Conservation (phyloP, 2,888 invertebrate genomes). For the Ceramica pisi region DNA sequence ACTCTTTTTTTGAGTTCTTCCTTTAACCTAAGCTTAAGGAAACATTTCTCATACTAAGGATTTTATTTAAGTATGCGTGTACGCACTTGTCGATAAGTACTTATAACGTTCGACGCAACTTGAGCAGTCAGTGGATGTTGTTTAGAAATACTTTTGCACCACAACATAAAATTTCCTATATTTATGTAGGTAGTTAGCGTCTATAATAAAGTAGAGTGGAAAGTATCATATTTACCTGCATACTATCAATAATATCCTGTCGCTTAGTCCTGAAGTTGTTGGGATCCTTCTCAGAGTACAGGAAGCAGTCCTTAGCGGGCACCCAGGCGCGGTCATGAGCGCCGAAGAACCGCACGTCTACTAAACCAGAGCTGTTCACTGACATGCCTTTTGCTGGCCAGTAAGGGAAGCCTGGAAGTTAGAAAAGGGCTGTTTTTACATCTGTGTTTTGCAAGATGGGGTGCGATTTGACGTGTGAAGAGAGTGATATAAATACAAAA, state of each 20-base stretch:
- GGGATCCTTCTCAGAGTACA: conserved; percentile 95
- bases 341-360: conserved; percentile 98
- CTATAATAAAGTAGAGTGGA: neutral
- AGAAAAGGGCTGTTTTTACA: neutral
- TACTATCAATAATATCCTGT: conserved; percentile 86
- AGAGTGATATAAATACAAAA: neutral
- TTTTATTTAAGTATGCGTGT: too few species aligned
- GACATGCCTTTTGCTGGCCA: conserved; percentile 99
- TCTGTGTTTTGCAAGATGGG: neutral
- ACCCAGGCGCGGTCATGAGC: conserved; percentile 98
- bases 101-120: too few species aligned
- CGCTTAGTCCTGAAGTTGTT: conserved; percentile 91
- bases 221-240: conserved; percentile 77
- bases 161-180: neutral
- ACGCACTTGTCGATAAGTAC: too few species aligned
- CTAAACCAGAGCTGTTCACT: conserved; percentile 91
- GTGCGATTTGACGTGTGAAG: neutral
- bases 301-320: conserved; percentile 95
- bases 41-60: too few species aligned
- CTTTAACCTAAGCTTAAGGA: too few species aligned
- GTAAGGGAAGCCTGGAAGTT: conserved; percentile 94
- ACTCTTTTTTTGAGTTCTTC: too few species aligned
- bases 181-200: neutral
- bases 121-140: neutral
- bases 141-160: neutral